These are phyloP conservation scores for Orchestia grillus DNA, from an alignment of 1,140 invertebrate species.

Conservation along the genomic window DNA sequence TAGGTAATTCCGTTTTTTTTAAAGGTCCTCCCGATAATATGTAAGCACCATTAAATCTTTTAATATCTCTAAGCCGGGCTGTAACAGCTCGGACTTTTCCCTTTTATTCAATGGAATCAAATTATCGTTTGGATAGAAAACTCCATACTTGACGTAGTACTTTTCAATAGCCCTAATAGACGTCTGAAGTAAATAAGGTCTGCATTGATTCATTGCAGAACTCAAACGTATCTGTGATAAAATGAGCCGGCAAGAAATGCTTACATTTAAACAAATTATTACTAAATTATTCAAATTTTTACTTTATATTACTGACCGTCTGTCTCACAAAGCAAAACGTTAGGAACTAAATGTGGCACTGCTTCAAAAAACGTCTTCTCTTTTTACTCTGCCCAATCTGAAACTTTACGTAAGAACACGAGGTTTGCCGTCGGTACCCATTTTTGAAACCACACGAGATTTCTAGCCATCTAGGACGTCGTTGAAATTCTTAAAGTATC, in stretches of 20 bases:
- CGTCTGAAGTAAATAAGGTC: background rate
- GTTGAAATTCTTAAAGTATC: slow-evolving; percentile 56
- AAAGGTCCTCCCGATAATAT: no score
- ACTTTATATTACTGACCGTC: background rate
- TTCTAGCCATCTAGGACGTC: slow-evolving; percentile 40
- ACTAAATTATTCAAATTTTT: background rate
- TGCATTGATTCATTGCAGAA: background rate
- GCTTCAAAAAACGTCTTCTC: background rate
- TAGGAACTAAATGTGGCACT: background rate
- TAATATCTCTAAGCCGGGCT: background rate
- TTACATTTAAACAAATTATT: background rate
- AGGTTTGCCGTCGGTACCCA: slow-evolving; percentile 38
- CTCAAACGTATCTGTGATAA: background rate
- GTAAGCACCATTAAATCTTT: background rate
- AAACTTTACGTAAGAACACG: background rate
- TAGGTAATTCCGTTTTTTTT: no score
- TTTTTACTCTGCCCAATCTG: slow-evolving; percentile 16
- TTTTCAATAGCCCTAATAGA: background rate
- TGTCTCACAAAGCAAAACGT: background rate
- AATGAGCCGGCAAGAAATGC: background rate
- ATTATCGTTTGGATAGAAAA: background rate
- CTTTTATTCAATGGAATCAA: background rate
- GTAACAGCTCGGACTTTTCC: background rate
- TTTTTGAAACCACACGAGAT: slow-evolving; percentile 52
- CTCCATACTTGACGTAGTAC: background rate